Base-by-base conservation (phyloP, 2,113 vertebrate species). In the Gavia stellata region DNA sequence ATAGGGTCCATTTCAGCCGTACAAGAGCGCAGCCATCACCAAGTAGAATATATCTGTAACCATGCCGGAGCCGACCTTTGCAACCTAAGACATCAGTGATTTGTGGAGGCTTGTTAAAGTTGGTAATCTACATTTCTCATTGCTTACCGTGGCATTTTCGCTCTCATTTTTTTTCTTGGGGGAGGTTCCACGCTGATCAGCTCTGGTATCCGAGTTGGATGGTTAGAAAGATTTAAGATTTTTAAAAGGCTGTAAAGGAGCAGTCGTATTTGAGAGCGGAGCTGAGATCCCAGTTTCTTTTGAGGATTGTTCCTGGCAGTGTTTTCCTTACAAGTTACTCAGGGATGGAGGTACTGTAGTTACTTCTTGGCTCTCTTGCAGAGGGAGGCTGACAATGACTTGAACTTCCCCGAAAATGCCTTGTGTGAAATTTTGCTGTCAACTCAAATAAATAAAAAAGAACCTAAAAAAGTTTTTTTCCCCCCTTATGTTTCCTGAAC, bases 391-490 rank as follows among this genome's bases (percentile, higher is more conserved):
- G 36, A 26, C 16, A n/a, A 17, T 31, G 28, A 17, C 31, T n/a
- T 55, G 25, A 47, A 40, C 34, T 50, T 55, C 55, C 12, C 36
- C 40, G 20, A 36, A 72, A 81, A 67, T 44, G 66, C 19, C 28
- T 40, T 1, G 0, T 0, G 0, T 26, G 26, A 42, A 75, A 52
- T 38, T 70, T 36, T 74, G 14, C 50, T 83, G n/a, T 15, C 28
- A 82, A 45, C 21, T 56, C 29, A 73, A 56, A 52, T 31, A 40
- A 67, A 65, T 8, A 16, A 25, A 53, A 68, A 25, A 36, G 15
- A 9, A 14, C 45, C n/a, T n/a, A n/a, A n/a, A n/a, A 45, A 45
- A 45, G 18, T 17, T 7, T 13, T 5, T 12, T 12, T 6, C 1
- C 3, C 14, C 17, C 6, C 3, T 25, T n/a, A 36, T 25, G 2